These are phyloP conservation scores for Brachionus asplanchnoidis DNA, from an alignment of 1,140 invertebrate species.

Conservation along the genomic window DNA sequence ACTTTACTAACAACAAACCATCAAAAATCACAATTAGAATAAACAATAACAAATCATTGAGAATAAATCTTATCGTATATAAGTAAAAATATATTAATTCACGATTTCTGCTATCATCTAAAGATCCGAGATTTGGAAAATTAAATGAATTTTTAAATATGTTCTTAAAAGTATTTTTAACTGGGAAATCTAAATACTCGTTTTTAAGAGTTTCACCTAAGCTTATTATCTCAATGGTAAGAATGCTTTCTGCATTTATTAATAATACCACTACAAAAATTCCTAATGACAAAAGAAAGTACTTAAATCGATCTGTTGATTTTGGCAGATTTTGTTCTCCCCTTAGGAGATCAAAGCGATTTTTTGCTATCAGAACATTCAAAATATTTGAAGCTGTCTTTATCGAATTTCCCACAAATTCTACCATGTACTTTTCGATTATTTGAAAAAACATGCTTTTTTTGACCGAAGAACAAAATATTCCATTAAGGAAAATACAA, in stretches of 20 bases:
- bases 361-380: background rate
- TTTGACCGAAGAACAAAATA: background rate
- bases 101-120: background rate
- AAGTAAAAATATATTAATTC: background rate
- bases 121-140: background rate
- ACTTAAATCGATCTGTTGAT: background rate
- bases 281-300: background rate
- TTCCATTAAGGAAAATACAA: background rate
- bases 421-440: background rate
- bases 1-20: background rate
- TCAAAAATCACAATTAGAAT: background rate
- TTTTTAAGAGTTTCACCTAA: background rate
- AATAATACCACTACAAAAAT: background rate
- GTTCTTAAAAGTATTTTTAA: background rate
- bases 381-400: background rate
- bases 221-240: background rate
- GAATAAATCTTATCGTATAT: background rate
- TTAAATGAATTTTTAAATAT: background rate
- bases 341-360: background rate
- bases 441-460: background rate
- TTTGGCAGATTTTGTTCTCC: background rate
- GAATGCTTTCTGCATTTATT: background rate
- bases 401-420: background rate
- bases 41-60: no score
- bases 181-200: background rate